phyloP scores from a whole-genome alignment of 2,888 invertebrate species.

The Leptopilina myrica region DNA sequence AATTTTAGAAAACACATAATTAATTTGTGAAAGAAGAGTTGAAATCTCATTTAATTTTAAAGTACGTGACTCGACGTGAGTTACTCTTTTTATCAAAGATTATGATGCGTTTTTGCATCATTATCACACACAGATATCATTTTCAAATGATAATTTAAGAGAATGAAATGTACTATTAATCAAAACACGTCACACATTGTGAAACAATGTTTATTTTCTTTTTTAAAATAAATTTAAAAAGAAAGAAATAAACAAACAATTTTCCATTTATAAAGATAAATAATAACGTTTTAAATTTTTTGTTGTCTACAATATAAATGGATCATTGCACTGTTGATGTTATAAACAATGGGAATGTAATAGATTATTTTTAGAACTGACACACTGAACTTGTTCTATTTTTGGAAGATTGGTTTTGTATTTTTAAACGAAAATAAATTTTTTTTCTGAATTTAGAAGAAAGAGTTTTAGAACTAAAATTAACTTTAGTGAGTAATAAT shows the following conservation, averaged over 20 bases:
- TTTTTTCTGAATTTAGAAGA: slow-evolving; percentile 2
- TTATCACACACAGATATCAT: background rate
- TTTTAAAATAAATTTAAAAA: background rate
- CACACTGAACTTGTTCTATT: slow-evolving; percentile 35
- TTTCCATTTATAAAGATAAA: slow-evolving; percentile 11
- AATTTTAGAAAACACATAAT: background rate
- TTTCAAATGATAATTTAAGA: background rate
- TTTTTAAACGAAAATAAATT: background rate
- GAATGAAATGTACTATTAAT: background rate
- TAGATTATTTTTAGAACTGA: slow-evolving; percentile 29
- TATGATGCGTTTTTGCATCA: slow-evolving; percentile 10
- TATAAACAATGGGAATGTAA: background rate
- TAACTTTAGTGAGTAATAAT: background rate
- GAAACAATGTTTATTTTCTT: background rate
- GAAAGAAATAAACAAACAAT: background rate
- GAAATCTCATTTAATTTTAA: background rate
- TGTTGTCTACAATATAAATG: background rate
- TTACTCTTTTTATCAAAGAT: background rate
- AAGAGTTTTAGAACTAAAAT: background rate
- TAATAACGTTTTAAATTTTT: background rate
- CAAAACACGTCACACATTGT: background rate
- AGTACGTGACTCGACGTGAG: background rate
- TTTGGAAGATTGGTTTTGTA: background rate
- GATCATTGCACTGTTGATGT: slow-evolving; percentile 11
- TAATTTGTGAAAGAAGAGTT: background rate